These are phyloP conservation scores for Anthopleura sola DNA, from an alignment of 64 coral and sea anemone genomes.

Conservation along the genomic window DNA sequence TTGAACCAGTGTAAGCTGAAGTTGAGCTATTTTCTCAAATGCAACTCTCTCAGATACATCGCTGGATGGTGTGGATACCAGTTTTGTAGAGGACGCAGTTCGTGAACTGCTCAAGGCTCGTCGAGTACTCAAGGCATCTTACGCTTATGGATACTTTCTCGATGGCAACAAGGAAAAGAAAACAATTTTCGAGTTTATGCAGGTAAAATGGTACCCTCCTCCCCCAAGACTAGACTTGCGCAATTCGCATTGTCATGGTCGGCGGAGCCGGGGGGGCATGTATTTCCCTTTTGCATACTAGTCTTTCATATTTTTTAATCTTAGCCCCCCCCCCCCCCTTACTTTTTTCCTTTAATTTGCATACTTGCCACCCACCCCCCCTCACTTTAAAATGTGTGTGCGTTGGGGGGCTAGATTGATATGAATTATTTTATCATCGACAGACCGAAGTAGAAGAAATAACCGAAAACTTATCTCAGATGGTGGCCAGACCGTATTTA, in stretches of 20 bases:
- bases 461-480: slow-evolving; percentile 83
- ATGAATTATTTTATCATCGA: not conserved
- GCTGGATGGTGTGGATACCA: slow-evolving; percentile 63
- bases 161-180: slow-evolving; percentile 82
- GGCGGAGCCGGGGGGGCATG: too few species aligned
- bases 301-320: too few species aligned
- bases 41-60: slow-evolving; percentile 24
- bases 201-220: slow-evolving; percentile 28
- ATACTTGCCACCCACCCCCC: too few species aligned
- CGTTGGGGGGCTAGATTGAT: too few species aligned
- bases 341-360: too few species aligned
- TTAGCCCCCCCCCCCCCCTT: too few species aligned
- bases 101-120: slow-evolving; percentile 68
- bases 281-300: too few species aligned
- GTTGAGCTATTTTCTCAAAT: too few species aligned
- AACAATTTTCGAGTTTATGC: slow-evolving; percentile 95
- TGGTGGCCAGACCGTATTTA: slow-evolving; percentile 94
- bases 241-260: too few species aligned
- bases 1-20: too few species aligned
- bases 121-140: slow-evolving; percentile 80
- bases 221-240: not conserved
- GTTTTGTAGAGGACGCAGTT: slow-evolving; percentile 88
- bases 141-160: slow-evolving; percentile 83
- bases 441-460: slow-evolving; percentile 97
- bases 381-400: too few species aligned